Base-by-base conservation (phyloP, 2,113 vertebrate genomes). In the Corythoichthys haematopterus region DNA sequence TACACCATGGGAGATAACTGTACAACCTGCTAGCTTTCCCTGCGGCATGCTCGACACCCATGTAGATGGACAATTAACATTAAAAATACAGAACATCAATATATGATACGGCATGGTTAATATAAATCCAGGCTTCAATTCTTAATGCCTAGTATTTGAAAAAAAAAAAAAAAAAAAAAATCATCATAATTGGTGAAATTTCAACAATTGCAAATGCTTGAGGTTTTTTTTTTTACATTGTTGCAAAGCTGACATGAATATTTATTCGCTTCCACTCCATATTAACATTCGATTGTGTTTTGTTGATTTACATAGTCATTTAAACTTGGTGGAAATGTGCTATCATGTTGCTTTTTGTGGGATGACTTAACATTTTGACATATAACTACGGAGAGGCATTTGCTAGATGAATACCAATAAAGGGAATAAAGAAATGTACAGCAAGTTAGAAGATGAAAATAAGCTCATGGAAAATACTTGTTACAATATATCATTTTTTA, bases 21-120 rank as follows among this genome's bases (percentile, higher is more conserved):
- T 96, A 96, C 95, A 94, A 91, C 95, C 94, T 97, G 92, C 94
- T 97, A 95, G 94, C 94, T 97, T 95, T 95, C 92, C 94, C 91
- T 96, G 95, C 93, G 95, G 91, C 93, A 91, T 83, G 87, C 89
- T 76, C 64, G 76, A 72, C 70, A 46, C 78, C 76, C 73, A 56
- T 72, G 70, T 74, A 74, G 60, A 64, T 77, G 72, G 66, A 81
- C 78, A 78, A 52, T 69, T 65, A 48, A 45, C 51, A 48, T 66
- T 14, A 46, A 50, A 50, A 50, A n/a, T 20, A 52, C 50, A 16
- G 4, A 7, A 52, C 16, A 64, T 38, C 16, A 3, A 68, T 52
- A 61, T 55, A 13, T 20, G 0, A 66, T 68, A 56, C 36, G 28
- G 45, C 59, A 3, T 35, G 59, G 60, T 65, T 51, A 14, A 43